phyloP scores from a whole-genome alignment of 2,888 invertebrate species.

The Chrysolina americana region DNA sequence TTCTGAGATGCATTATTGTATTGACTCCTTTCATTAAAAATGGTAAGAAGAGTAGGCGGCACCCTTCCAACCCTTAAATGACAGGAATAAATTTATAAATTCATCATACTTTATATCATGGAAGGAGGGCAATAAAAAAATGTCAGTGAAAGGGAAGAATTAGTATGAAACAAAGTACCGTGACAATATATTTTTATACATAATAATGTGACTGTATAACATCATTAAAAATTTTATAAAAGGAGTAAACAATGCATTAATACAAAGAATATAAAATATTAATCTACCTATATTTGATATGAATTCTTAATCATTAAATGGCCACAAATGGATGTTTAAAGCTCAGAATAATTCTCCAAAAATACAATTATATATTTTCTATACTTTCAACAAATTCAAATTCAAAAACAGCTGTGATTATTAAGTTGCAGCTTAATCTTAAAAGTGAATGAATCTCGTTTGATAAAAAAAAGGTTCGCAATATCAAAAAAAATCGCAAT shows the following conservation, averaged over 20 bases:
- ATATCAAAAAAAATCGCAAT: too few species aligned
- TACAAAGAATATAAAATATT: slow-evolving; percentile 55
- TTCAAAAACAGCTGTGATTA: slow-evolving; percentile 4
- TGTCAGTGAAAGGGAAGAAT: not conserved
- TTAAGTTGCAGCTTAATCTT: not conserved
- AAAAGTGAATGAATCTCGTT: not conserved
- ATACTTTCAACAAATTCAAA: not conserved
- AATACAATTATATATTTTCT: slow-evolving; percentile 5
- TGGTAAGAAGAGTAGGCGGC: too few species aligned
- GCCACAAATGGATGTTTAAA: slow-evolving; percentile 34
- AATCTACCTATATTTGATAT: slow-evolving; percentile 32
- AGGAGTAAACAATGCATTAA: slow-evolving; percentile 54
- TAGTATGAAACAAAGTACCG: slow-evolving; percentile 37
- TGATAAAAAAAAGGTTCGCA: too few species aligned
- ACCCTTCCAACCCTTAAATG: too few species aligned
- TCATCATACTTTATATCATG: too few species aligned
- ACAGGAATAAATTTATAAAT: too few species aligned
- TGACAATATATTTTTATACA: slow-evolving; percentile 52
- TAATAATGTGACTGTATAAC: slow-evolving; percentile 48
- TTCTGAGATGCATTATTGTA: too few species aligned
- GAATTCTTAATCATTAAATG: slow-evolving; percentile 21
- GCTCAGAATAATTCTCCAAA: slow-evolving; percentile 40
- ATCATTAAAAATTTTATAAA: slow-evolving; percentile 54
- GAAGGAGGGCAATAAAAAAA: too few species aligned
- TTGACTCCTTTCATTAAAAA: too few species aligned